phyloP scores from a whole-genome alignment of 2,888 invertebrate species.

The Volucella inanis region DNA sequence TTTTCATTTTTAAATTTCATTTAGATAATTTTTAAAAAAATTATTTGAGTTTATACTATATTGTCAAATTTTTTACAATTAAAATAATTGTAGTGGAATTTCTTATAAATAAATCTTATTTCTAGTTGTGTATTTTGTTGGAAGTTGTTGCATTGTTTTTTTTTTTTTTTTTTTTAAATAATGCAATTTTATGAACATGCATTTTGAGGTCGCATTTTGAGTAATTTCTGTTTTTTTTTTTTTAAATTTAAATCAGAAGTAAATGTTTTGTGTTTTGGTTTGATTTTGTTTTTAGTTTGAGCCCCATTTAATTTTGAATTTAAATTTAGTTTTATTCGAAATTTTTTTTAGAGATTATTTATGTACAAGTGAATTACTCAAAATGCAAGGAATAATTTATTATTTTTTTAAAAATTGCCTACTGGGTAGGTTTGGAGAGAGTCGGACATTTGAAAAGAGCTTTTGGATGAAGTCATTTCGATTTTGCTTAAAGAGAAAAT shows the following conservation, averaged over 20 bases:
- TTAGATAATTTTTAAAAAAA: conserved; percentile 24
- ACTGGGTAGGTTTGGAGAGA: conserved; percentile 23
- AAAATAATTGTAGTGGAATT: conserved; percentile 68
- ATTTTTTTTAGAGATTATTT: conserved; percentile 4
- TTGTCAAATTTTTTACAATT: conserved; percentile 75
- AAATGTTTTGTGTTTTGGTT: conserved; percentile 9
- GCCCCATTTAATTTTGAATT: conserved; percentile 50
- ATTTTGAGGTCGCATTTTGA: conserved; percentile 54
- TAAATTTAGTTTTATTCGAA: conserved; percentile 33
- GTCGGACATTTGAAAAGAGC: not conserved
- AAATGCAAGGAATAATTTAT: conserved; percentile 30
- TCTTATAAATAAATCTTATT: conserved; percentile 51
- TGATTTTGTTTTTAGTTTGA: conserved; percentile 4
- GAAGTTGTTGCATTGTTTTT: conserved; percentile 16
- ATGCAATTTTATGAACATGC: conserved; percentile 29
- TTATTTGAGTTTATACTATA: conserved; percentile 67
- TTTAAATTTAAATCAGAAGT: conserved; percentile 24
- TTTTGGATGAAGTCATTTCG: too few relatives aligned
- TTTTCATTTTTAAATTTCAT: conserved; percentile 24
- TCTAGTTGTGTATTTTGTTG: not conserved
- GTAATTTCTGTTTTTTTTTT: conserved; percentile 17
- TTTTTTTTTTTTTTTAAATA: conserved; percentile 15
- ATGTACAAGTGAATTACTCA: conserved; percentile 32
- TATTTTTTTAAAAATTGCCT: conserved; percentile 25
- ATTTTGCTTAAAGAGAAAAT: too few relatives aligned